Base-by-base conservation (phyloP, 23 tunicate genomes). In the Trididemnum miniatum region DNA sequence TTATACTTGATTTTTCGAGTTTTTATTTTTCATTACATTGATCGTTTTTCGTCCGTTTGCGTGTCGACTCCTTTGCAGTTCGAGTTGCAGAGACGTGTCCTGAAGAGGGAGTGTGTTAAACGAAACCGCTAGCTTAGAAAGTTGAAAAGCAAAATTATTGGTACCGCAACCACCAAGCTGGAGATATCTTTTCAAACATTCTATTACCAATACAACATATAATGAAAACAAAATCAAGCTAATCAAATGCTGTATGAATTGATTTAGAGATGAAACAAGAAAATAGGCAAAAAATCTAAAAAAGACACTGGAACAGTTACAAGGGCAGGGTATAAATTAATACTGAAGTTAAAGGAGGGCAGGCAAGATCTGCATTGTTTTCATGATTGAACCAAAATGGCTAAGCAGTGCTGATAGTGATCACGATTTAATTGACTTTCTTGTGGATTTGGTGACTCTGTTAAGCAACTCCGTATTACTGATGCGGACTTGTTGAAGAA, bases 401-500 rank as follows among this genome's bases (percentile, higher is more conserved):
- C 54, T 7, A 44, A 44, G 54, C 54, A 44, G 54, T 44, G 54
- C 54, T 9, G 15, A 15, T 44, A 44, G 15, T 44, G 15, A 44
- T 62, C 69, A 62, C 23, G 69, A 62, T 4, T 62, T 62, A 25
- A 25, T 22, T 62, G 69, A 22, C 4, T 62, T 9, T 62, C 69
- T 15, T 15, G 26, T 22, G 69, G 69, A 22, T 62, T 4, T n/a
- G 5, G 15, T 62, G 69, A 4, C 15, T 9, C 75, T 38, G 22
- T 69, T 69, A 9, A 9, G 26, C 28, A 62, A 31, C 39, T 69
- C 50, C 52, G 71, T 35, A 39, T 65, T 65, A 2, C 18, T 5
- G n/a, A 49, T 4, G 23, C 64, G 84, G 52, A 80, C 78, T 59
- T 85, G 86, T 20, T 49, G 81, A 50, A 85, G 79, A 20, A 90